phyloP scores from a whole-genome alignment of 2,113 vertebrate genomes.

The Festucalex cinctus region DNA sequence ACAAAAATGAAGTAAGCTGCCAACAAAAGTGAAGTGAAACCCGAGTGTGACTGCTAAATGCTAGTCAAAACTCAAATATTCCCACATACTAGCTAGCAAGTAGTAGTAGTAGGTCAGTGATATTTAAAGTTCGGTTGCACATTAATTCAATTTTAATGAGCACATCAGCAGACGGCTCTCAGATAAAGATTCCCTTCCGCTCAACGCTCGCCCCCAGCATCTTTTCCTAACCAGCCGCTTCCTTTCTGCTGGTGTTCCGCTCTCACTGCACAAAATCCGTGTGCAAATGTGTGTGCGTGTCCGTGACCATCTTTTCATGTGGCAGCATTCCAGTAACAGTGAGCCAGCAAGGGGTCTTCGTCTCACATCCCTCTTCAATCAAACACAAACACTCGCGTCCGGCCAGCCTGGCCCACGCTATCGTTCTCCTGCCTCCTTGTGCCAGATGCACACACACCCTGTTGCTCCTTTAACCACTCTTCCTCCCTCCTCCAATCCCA shows the following conservation, averaged over 20 bases:
- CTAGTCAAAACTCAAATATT: too few relatives aligned
- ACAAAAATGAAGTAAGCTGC: too few relatives aligned
- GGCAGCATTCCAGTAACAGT: conserved; percentile 70
- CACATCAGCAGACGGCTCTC: background rate
- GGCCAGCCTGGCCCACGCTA: conserved; percentile 76
- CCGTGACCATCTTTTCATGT: conserved; percentile 56
- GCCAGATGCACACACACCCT: conserved; percentile 75
- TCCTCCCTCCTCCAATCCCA: conserved; percentile 49
- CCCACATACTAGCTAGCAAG: background rate
- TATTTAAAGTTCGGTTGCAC: conserved; percentile 8
- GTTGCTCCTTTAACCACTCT: conserved; percentile 33
- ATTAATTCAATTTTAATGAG: background rate
- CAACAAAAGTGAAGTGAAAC: too few relatives aligned
- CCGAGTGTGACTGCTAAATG: too few relatives aligned
- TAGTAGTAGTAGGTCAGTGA: background rate
- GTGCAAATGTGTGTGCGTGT: conserved; percentile 30
- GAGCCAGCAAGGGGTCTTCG: conserved; percentile 74
- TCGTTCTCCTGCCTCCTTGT: conserved; percentile 71
- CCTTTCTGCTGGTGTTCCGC: conserved; percentile 33
- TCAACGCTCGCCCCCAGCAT: background rate
- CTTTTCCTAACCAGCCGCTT: conserved; percentile 22
- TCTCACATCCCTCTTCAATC: conserved; percentile 80
- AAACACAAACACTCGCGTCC: conserved; percentile 83
- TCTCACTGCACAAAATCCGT: conserved; percentile 35
- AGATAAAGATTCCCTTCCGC: conserved; percentile 7